Percentiles rank a stretch among this genome's conserved stretches.
phyloP scores from a whole-genome alignment of 2,888 invertebrate species.

The Halictus quadricinctus region DNA sequence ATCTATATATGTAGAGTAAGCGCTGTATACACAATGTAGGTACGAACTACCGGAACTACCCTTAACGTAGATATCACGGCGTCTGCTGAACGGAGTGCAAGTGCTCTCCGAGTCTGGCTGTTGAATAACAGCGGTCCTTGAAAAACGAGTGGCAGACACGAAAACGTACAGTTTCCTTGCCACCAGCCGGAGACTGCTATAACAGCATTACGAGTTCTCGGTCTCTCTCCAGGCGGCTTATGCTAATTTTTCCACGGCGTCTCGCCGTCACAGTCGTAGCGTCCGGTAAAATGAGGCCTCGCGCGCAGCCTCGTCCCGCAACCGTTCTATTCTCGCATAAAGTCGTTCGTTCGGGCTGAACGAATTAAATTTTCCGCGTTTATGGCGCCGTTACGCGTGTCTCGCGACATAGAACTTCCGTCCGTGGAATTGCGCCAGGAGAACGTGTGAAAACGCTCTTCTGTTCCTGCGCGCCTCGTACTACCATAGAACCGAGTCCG shows the following conservation, averaged over 20 bases:
- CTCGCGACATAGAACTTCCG: conserved; percentile 11
- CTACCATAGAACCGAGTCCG: not conserved
- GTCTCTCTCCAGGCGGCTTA: conserved; percentile 56
- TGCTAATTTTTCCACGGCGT: conserved; percentile 64
- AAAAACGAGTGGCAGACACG: conserved; percentile 4
- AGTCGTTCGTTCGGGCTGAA: conserved; percentile 24
- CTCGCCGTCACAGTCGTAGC: conserved; percentile 59
- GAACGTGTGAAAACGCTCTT: conserved; percentile 1
- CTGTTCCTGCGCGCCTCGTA: not conserved
- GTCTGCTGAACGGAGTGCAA: not conserved
- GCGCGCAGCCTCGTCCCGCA: conserved; percentile 32
- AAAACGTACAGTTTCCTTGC: conserved; percentile 21
- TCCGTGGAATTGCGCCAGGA: conserved; percentile 1
- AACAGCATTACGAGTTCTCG: conserved; percentile 21
- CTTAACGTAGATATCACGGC: not conserved
- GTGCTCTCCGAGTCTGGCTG: not conserved
- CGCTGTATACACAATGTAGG: no score
- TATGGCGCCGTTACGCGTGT: conserved; percentile 23
- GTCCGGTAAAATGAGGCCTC: conserved; percentile 63
- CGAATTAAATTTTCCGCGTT: conserved; percentile 39
- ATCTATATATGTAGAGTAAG: no score
- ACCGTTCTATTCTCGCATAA: conserved; percentile 12
- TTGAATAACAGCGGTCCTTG: conserved; percentile 15
- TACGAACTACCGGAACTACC: not conserved
- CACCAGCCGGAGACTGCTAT: not conserved